Evolutionary conservation across 1,140 invertebrate genomes (phyloP).

Genomic region (Drosophila obscura): DNA sequence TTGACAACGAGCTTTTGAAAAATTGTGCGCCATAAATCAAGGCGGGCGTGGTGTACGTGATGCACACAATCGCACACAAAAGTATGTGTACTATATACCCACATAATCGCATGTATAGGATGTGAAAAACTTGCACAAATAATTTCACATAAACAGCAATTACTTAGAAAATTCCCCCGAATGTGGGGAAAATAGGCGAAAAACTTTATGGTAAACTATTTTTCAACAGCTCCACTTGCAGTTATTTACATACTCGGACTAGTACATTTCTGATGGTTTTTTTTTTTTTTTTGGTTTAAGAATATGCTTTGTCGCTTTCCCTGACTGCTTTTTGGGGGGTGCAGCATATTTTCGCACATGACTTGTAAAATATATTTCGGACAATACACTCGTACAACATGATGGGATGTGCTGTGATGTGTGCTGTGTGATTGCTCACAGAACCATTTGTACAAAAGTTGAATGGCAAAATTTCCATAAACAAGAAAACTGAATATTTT

Average conservation of each 20-base stretch:
- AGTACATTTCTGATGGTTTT: conserved; percentile 1
- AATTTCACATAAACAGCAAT: conserved; percentile 76
- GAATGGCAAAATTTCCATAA: conserved; percentile 29
- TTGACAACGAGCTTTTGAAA: conserved; percentile 66
- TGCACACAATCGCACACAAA: conserved; percentile 15
- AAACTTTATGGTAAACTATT: conserved; percentile 69
- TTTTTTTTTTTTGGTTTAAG: not conserved
- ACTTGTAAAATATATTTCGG: conserved; percentile 15
- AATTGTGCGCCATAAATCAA: conserved; percentile 73
- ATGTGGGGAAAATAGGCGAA: not conserved
- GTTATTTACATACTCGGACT: conserved; percentile 53
- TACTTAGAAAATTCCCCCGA: conserved; percentile 56
- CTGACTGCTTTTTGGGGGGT: conserved; percentile 7
- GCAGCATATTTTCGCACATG: conserved; percentile 19
- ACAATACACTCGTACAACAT: conserved; percentile 21
- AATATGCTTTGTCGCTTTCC: conserved; percentile 32
- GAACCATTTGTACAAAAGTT: conserved; percentile 21
- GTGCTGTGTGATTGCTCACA: not conserved
- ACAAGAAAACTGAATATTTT: conserved; percentile 19
- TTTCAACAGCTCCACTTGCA: conserved; percentile 56
- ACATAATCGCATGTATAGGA: conserved; percentile 11
- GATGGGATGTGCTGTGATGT: conserved; percentile 6
- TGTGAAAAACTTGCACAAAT: conserved; percentile 51
- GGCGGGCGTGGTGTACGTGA: conserved; percentile 36
- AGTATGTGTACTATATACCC: not conserved